Percentiles rank a stretch among this genome's conserved stretches.
Evolutionary conservation across 2,888 invertebrate species (phyloP).

Genomic region (Troglohyphantes excavatus): DNA sequence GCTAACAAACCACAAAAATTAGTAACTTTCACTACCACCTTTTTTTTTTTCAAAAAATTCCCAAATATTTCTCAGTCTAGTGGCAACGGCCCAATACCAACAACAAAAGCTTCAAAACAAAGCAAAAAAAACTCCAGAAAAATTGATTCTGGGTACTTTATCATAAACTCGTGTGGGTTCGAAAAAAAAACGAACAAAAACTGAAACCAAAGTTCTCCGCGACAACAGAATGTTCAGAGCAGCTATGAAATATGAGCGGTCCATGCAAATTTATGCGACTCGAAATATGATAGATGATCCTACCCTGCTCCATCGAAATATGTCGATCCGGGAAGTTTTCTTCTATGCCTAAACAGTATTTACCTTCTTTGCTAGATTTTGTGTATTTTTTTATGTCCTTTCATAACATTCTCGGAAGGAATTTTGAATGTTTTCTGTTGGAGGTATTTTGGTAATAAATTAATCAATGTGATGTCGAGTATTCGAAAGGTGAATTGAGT

Average conservation of each 20-base stretch:
- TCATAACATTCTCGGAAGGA: neutral
- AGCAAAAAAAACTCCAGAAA: conserved; percentile 6
- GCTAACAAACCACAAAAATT: no score
- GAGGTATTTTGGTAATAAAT: conserved; percentile 15
- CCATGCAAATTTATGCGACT: conserved; percentile 62
- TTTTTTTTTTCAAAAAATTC: no score
- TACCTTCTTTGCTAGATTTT: neutral
- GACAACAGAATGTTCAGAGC: conserved; percentile 40
- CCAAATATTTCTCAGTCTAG: no score
- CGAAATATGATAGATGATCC: conserved; percentile 39
- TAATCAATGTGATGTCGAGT: neutral
- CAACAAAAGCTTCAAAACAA: neutral
- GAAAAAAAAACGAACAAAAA: conserved; percentile 29
- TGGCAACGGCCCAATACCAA: neutral
- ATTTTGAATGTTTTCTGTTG: conserved; percentile 28
- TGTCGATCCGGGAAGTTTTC: conserved; percentile 35
- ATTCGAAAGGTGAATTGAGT: neutral
- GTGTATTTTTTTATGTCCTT: neutral
- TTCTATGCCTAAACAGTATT: neutral
- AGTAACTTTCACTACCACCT: no score
- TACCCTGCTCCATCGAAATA: conserved; percentile 29
- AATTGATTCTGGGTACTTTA: conserved; percentile 37
- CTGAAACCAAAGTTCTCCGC: conserved; percentile 20
- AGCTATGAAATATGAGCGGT: conserved; percentile 43
- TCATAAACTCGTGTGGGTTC: conserved; percentile 16